Base-by-base conservation (phyloP, 2,888 invertebrate species). In the Nomada flava region DNA sequence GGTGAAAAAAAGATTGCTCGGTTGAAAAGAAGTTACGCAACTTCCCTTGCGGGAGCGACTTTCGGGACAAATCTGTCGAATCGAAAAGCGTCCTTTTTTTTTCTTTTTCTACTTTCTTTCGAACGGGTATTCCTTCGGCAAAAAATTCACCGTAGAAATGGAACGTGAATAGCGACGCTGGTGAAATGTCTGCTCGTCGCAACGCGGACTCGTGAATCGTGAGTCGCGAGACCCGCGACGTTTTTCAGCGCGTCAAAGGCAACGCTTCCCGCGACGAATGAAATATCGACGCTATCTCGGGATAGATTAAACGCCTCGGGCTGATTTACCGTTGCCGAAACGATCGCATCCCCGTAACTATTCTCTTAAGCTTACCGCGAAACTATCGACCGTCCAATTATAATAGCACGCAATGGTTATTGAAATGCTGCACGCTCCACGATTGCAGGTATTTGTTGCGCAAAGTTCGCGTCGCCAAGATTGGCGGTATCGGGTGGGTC, bases 131-230 rank as follows among this genome's bases (percentile, higher is more conserved):
- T 57, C 23, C 11, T 5, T 23, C 7, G 36, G 7, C 36, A 36
- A 36, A 36, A 36, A 36, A 36, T 9, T 36, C 36, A 7, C 7
- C 36, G 36, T 1, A 36, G 36, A 36, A 36, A 36, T 47, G 47
- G 55, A 26, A 53, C 77, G 76, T 65, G 84, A 77, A 76, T 77
- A 70, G 85, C 75, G 13, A 15, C 26, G 18, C 0, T 44, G 59
- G 60, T 76, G 67, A 75, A 83, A 72, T 64, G 42, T n/a, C 36
- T 62, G 20, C 36, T 76, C 47, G 76, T 4, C 60, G 53, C 36
- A 50, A n/a, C 18, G 52, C 47, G 50, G 29, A 18, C 26, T 26
- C 26, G 26, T 26, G 26, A 26, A 26, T 26, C 26, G 26, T 26
- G 26, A 26, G 36, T 78, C 78, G 72, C 57, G n/a, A 47, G 15